Evolutionary conservation across 2,113 vertebrate species (phyloP), one percentile per base, ranked within the genome.

Genomic region (Gasterosteus nipponicus): DNA sequence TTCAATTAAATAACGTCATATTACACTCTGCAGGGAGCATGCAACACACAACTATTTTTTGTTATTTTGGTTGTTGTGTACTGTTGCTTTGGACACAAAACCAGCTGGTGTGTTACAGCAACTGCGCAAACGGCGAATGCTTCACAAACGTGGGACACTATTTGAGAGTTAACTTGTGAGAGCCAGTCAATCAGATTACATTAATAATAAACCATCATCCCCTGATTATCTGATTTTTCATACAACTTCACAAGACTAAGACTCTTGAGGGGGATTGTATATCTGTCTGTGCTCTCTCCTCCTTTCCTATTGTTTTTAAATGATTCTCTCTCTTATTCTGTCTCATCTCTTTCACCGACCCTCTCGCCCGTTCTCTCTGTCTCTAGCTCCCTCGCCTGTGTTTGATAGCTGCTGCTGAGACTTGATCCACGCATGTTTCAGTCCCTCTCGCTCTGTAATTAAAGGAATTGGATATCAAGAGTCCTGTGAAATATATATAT

Each of bases 391-490:
- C 42, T 59, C 38, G 75, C 35, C 69, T 41, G 15, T 86, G 86
- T 90, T n/a, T 90, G 85, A 83, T 69, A 84, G 84, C 77, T 81
- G 80, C 84, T 80, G 64, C 69, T 70, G 71, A 80, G 78, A 72
- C 82, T 81, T 70, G 73, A 87, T 86, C 72, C 72, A 61, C 7
- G 11, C 66, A 74, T 4, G 3, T 51, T 57, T 80, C 62, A 49
- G 46, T 79, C 64, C 54, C 71, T 79, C 71, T 64, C 9, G 15
- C 64, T 65, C 65, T 61, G 63, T 83, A 82, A 93, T 89, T 78
- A 90, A 93, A 87, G 81, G 85, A 88, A 90, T 89, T 86, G 83
- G 87, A 86, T 79, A 90, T 89, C 80, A 89, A 85, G 73, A 66
- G 75, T 41, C 66, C 38, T 77, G 22, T 87, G 75, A 89, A 85